Evolutionary conservation across 2,888 invertebrate genomes (phyloP).

Genomic region (Argynnis bischoffii): DNA sequence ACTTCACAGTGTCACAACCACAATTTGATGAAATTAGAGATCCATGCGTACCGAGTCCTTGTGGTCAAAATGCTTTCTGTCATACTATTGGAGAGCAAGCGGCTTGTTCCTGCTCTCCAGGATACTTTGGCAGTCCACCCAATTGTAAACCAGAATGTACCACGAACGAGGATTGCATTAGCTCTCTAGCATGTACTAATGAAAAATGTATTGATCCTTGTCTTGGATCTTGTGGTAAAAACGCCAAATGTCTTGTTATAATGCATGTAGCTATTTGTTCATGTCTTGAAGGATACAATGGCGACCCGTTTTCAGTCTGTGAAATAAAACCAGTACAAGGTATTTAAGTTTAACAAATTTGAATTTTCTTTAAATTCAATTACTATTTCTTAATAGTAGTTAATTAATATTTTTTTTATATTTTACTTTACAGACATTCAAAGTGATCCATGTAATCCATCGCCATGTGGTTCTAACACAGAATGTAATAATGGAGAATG

Average conservation of each 20-base stretch:
- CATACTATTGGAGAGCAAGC: conserved; percentile 78
- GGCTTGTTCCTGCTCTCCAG: conserved; percentile 83
- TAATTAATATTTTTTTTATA: neutral
- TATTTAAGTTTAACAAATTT: conserved; percentile 41
- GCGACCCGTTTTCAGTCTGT: conserved; percentile 83
- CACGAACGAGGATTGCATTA: conserved; percentile 85
- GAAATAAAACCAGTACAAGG: conserved; percentile 61
- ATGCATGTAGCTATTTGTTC: conserved; percentile 85
- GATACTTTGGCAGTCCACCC: conserved; percentile 85
- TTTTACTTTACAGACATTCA: conserved; percentile 50
- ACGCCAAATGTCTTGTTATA: conserved; percentile 81
- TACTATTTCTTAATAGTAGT: neutral
- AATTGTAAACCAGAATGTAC: conserved; percentile 86
- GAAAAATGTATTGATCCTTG: conserved; percentile 87
- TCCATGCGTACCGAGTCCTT: conserved; percentile 86
- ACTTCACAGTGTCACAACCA: conserved; percentile 59
- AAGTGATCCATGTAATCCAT: conserved; percentile 84
- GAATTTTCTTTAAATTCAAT: neutral
- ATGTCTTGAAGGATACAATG: conserved; percentile 81
- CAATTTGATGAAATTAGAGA: conserved; percentile 69
- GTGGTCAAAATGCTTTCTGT: conserved; percentile 85
- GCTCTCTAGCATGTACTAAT: conserved; percentile 84
- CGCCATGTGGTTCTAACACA: conserved; percentile 89
- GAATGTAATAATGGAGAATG: conserved; percentile 86
- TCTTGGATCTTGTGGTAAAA: conserved; percentile 85